Evolutionary conservation across 2,888 invertebrate species (phyloP).

Genomic region (Disparrhopalites patrizii): DNA sequence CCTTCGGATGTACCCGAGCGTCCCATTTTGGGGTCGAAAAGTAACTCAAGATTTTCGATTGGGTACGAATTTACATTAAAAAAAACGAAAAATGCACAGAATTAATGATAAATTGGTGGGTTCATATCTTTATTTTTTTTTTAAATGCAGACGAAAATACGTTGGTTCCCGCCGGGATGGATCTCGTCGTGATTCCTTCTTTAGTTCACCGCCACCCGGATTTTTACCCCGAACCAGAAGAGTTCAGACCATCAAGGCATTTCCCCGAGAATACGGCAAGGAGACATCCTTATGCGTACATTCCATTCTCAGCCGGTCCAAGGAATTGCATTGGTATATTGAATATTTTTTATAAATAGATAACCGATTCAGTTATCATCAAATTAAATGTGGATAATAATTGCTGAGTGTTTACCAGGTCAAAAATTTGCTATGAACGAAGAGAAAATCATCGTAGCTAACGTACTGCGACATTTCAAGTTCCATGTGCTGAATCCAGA

Average conservation of each 20-base stretch:
- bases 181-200: neutral
- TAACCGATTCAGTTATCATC: too few relatives aligned
- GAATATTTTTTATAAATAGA: too few relatives aligned
- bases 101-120: neutral
- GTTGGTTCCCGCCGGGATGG: constrained; percentile 1
- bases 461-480: constrained; percentile 58
- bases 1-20: constrained; percentile 52
- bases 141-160: constrained; percentile 2
- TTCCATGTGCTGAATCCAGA: too few relatives aligned
- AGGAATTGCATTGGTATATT: constrained; percentile 24
- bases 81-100: neutral
- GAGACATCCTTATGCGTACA: constrained; percentile 13
- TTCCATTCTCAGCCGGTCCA: constrained; percentile 24
- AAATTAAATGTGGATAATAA: too few relatives aligned
- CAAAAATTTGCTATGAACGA: constrained; percentile 60
- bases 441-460: constrained; percentile 59
- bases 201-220: constrained; percentile 5
- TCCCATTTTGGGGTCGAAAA: constrained; percentile 51
- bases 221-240: constrained; percentile 15
- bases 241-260: constrained; percentile 10
- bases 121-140: too few relatives aligned
- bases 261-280: constrained; percentile 1
- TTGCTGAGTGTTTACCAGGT: too few relatives aligned
- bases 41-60: constrained; percentile 49
- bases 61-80: too few relatives aligned